These are phyloP conservation scores for Morinoia aosen DNA, from an alignment of 2,888 invertebrate genomes.

Conservation along the genomic window DNA sequence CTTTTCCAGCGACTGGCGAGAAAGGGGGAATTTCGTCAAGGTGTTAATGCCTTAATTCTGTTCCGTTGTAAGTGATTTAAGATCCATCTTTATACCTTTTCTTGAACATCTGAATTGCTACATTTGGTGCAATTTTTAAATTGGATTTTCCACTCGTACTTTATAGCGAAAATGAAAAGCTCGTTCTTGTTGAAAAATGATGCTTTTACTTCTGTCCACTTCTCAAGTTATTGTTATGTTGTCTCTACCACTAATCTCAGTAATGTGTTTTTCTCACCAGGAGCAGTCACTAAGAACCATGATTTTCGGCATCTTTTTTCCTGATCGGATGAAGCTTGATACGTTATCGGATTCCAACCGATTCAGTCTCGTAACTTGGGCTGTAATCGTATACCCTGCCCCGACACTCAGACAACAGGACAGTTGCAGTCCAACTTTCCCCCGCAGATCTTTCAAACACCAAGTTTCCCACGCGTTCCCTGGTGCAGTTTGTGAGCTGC, in stretches of 20 bases:
- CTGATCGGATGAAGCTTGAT: too few species aligned
- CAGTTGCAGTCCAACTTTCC: background rate
- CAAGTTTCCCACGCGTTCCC: background rate
- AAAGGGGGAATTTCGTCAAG: background rate
- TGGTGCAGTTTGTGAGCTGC: background rate
- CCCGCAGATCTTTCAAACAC: background rate
- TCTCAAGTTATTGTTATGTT: too few species aligned
- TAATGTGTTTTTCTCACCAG: too few species aligned
- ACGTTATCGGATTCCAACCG: background rate
- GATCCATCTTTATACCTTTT: background rate
- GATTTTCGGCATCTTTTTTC: too few species aligned
- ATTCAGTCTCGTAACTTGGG: background rate
- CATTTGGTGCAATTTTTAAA: too few species aligned
- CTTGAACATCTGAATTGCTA: too few species aligned
- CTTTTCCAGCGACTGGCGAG: background rate
- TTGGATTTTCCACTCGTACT: too few species aligned
- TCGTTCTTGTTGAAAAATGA: too few species aligned
- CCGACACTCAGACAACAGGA: background rate
- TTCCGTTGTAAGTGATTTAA: background rate
- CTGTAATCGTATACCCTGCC: background rate
- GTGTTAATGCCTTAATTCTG: background rate
- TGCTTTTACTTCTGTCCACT: too few species aligned
- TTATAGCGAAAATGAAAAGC: too few species aligned
- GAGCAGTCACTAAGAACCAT: too few species aligned
- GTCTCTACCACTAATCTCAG: too few species aligned